phyloP scores from a whole-genome alignment of 1,140 invertebrate genomes.

The Euwallacea fornicatus region DNA sequence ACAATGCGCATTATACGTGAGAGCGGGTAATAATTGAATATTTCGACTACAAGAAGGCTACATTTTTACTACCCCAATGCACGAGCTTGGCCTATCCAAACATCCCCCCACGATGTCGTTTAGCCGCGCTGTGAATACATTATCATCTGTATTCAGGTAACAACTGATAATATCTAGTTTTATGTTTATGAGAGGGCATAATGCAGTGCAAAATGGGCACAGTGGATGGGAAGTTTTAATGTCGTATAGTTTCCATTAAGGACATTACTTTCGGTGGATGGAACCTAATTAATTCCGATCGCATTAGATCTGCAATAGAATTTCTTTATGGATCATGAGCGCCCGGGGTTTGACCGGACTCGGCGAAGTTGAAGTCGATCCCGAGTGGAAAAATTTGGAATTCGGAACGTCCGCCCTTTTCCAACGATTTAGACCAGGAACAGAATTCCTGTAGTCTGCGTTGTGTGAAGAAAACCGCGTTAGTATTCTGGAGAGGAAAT shows the following conservation, averaged over 20 bases:
- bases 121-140: constrained; percentile 10
- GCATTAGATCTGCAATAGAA: no score
- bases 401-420: no score
- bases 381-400: no score
- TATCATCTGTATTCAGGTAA: constrained; percentile 8
- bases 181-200: constrained; percentile 17
- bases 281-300: neutral
- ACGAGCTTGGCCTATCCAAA: neutral
- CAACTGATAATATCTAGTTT: constrained; percentile 22
- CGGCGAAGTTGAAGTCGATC: no score
- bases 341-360: no score
- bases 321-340: no score
- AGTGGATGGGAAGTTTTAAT: constrained; percentile 11
- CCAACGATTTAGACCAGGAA: no score
- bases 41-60: neutral
- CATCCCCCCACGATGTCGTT: constrained; percentile 13
- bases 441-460: no score
- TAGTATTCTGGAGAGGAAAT: no score
- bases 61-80: constrained; percentile 1
- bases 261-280: neutral
- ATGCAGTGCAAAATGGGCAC: constrained; percentile 11
- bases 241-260: constrained; percentile 7
- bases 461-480: no score
- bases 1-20: constrained; percentile 4
- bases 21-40: constrained; percentile 13